phyloP scores from a whole-genome alignment of 2,113 vertebrate species.

The Catagonus wagneri region DNA sequence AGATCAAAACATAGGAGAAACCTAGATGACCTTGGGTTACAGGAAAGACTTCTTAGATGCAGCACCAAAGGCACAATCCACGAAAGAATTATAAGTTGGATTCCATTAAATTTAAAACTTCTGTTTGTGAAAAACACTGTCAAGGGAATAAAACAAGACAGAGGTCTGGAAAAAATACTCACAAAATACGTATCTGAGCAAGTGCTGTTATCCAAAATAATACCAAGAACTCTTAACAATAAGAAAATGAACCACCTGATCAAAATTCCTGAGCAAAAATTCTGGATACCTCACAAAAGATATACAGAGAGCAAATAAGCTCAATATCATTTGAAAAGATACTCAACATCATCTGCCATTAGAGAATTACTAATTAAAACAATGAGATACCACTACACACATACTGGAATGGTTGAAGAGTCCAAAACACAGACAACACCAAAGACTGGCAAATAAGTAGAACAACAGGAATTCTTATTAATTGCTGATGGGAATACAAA shows the following conservation, averaged over 20 bases:
- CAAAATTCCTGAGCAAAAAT: constrained; percentile 13
- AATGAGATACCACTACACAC: background rate
- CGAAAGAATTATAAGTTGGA: background rate
- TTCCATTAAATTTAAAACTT: constrained; percentile 37
- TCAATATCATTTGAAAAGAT: background rate
- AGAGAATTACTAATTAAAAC: background rate
- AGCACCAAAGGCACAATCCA: background rate
- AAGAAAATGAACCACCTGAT: background rate
- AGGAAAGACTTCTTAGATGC: background rate
- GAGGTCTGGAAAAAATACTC: background rate
- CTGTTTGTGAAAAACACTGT: background rate
- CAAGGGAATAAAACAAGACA: background rate
- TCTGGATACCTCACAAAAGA: background rate
- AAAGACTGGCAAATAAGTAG: background rate
- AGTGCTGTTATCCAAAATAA: background rate
- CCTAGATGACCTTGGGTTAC: background rate
- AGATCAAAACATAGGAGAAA: background rate
- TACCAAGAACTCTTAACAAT: background rate
- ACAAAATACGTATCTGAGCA: background rate
- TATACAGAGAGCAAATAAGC: background rate
- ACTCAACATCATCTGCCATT: background rate
- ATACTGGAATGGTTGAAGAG: background rate
- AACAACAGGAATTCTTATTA: background rate
- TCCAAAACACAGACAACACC: background rate
- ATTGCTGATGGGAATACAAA: background rate